Conservation (phyloP, 64 coral and sea anemone genomes). For the Stichodactyla mertensii region DNA sequence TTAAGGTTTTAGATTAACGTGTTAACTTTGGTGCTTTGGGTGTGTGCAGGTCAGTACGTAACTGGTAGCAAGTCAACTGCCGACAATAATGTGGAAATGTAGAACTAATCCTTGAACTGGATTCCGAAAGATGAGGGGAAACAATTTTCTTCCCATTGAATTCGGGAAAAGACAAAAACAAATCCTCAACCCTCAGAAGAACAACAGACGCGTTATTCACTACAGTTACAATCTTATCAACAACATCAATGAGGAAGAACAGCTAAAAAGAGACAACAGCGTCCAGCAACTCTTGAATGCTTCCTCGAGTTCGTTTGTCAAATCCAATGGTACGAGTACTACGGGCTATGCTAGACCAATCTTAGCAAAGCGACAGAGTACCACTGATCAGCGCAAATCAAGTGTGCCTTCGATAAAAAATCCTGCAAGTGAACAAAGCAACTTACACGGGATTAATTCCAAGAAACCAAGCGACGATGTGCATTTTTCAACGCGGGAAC, state of each 20-base stretch:
- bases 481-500: neutral
- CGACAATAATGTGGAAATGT: neutral
- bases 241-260: conserved; percentile 18
- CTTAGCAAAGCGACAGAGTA: neutral
- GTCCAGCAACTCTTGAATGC: neutral
- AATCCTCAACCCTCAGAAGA: conserved; percentile 11
- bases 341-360: neutral
- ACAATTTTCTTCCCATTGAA: conserved; percentile 6
- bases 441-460: neutral
- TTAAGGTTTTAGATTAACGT: neutral
- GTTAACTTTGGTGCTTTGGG: neutral
- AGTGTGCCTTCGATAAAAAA: conserved; percentile 17
- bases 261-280: neutral
- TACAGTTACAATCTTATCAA: conserved; percentile 54
- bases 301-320: neutral
- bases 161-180: conserved; percentile 8
- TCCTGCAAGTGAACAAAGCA: neutral
- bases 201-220: conserved; percentile 30
- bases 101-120: neutral
- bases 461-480: neutral
- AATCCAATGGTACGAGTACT: neutral
- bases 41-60: neutral
- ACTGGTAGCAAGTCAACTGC: neutral
- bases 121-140: neutral
- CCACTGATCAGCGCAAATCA: neutral